Percentiles rank a stretch among this genome's conserved stretches.
Evolutionary conservation across 2,113 vertebrate species (phyloP).

Genomic region (Aspiorhynchus laticeps): DNA sequence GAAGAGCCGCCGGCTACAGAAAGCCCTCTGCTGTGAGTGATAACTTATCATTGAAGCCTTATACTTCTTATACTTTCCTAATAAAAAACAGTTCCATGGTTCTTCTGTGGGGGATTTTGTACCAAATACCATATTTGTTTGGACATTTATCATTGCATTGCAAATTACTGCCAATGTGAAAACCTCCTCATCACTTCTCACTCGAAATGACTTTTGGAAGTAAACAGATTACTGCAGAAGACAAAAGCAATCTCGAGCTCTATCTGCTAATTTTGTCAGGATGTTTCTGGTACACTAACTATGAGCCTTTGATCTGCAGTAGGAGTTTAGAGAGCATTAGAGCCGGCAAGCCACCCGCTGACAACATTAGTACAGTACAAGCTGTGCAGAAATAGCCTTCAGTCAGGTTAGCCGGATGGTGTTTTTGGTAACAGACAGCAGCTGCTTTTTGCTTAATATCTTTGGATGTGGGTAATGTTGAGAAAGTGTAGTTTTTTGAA

Average conservation of each 20-base stretch:
- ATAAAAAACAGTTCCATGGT: background rate
- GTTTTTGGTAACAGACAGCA: constrained; percentile 31
- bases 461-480: background rate
- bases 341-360: constrained; percentile 17
- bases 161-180: background rate
- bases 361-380: constrained; percentile 37
- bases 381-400: constrained; percentile 30
- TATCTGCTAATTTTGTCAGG: constrained; percentile 13
- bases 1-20: constrained; percentile 86
- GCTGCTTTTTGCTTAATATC: background rate
- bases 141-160: background rate
- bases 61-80: background rate
- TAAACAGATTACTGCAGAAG: constrained; percentile 20
- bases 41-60: background rate
- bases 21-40: constrained; percentile 83
- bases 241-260: background rate
- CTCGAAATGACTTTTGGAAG: background rate
- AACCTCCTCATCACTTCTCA: background rate
- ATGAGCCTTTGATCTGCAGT: constrained; percentile 18
- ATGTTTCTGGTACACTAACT: constrained; percentile 4
- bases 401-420: constrained; percentile 40
- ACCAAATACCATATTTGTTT: background rate
- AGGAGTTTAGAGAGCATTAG: constrained; percentile 26
- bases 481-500: constrained; percentile 38
- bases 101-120: background rate